A percentile compares a stretch with the other conserved stretches of the same genome.
Conservation (phyloP, 2,113 vertebrate species). For the Pterocles gutturalis region DNA sequence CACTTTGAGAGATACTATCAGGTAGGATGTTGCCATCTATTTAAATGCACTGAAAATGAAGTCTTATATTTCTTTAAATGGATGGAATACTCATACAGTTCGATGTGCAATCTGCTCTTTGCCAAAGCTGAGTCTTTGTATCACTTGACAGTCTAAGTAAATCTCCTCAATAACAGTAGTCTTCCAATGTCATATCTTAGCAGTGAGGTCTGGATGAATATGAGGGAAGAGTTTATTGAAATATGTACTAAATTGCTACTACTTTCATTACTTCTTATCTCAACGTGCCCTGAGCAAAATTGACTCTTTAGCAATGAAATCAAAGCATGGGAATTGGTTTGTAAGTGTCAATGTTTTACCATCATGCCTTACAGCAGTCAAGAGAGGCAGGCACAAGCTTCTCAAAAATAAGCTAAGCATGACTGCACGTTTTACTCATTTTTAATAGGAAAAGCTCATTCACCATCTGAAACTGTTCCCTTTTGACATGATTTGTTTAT, state of each 20-base stretch:
- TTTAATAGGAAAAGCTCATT: background rate
- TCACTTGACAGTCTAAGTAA: background rate
- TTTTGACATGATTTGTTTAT: background rate
- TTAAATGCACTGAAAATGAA: background rate
- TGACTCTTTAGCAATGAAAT: slow-evolving; percentile 35
- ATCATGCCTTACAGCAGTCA: slow-evolving; percentile 9
- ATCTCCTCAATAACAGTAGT: background rate
- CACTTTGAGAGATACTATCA: background rate
- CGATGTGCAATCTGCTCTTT: background rate
- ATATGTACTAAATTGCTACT: slow-evolving; percentile 9
- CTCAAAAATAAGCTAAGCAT: background rate
- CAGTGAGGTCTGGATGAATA: background rate
- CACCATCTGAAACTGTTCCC: background rate
- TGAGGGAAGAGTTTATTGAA: slow-evolving; percentile 31
- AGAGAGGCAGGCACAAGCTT: background rate
- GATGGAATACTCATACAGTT: background rate
- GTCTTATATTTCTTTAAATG: background rate
- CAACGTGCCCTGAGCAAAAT: background rate
- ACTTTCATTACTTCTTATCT: slow-evolving; percentile 43
- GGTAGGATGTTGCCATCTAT: background rate
- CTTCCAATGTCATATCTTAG: background rate
- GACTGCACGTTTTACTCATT: background rate
- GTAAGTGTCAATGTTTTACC: slow-evolving; percentile 13
- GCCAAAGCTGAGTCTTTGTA: background rate
- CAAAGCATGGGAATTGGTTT: background rate